Evolutionary conservation across 2,797 vertebrate species (phyloP).

Genomic region (Parambassis ranga): DNA sequence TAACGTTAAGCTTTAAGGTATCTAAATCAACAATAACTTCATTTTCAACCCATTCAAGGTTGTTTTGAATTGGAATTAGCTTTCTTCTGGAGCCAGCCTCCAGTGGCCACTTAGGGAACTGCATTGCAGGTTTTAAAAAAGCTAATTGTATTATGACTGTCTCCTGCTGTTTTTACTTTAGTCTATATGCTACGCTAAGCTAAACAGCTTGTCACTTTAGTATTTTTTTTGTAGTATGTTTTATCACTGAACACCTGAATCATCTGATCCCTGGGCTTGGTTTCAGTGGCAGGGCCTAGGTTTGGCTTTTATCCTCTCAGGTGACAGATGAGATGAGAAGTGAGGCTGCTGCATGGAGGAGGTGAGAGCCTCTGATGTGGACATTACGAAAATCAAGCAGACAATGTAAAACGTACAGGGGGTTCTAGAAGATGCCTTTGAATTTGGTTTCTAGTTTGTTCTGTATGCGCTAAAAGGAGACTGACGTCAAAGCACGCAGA

Average conservation of each 20-base stretch:
- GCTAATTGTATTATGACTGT: not conserved
- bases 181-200: not conserved
- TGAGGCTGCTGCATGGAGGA: not conserved
- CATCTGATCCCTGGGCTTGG: not conserved
- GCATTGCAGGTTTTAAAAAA: not conserved
- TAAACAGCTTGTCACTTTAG: not conserved
- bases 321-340: constrained; percentile 42
- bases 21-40: too few species aligned
- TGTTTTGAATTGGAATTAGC: too few species aligned
- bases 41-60: too few species aligned
- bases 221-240: not conserved
- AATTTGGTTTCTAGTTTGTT: not conserved
- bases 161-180: not conserved
- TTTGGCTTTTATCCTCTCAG: constrained; percentile 29
- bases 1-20: too few species aligned
- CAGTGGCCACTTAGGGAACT: not conserved
- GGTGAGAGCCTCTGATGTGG: not conserved
- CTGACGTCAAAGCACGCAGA: constrained; percentile 7
- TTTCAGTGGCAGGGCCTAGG: not conserved
- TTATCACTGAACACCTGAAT: not conserved
- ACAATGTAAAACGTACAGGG: not conserved
- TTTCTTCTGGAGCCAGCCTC: too few species aligned
- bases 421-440: not conserved
- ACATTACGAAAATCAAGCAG: constrained; percentile 30
- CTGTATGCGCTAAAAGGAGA: not conserved